phyloP scores from a whole-genome alignment of 2,113 vertebrate genomes.

The Corythoichthys haematopterus region DNA sequence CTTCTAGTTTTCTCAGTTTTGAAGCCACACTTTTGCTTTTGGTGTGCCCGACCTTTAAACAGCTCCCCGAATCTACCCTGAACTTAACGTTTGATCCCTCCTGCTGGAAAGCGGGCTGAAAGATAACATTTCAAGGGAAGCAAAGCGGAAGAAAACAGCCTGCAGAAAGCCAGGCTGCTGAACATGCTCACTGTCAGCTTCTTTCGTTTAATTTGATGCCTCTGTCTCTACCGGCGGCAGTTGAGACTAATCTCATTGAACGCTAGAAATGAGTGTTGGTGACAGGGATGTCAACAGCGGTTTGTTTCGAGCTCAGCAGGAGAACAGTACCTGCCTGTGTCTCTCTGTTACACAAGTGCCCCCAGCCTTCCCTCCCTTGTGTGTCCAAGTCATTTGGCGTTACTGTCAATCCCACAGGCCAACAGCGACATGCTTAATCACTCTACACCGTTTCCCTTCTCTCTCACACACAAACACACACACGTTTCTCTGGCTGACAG shows the following conservation, averaged over 20 bases:
- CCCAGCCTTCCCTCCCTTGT: conserved; percentile 46
- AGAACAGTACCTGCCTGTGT: conserved; percentile 73
- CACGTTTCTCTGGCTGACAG: conserved; percentile 43
- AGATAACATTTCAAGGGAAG: conserved; percentile 62
- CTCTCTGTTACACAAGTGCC: conserved; percentile 65
- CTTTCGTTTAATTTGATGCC: conserved; percentile 64
- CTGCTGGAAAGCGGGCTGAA: conserved; percentile 57
- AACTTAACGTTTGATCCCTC: conserved; percentile 62
- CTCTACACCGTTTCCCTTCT: conserved; percentile 35
- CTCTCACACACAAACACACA: conserved; percentile 18
- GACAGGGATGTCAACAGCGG: conserved; percentile 75
- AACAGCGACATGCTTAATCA: conserved; percentile 59
- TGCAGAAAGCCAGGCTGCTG: conserved; percentile 48
- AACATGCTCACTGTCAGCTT: conserved; percentile 71
- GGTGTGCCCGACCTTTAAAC: conserved; percentile 45
- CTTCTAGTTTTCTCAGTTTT: conserved; percentile 32
- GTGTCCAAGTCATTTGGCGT: conserved; percentile 56
- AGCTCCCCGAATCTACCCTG: conserved; percentile 43
- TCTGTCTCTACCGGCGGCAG: conserved; percentile 61
- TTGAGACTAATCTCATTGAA: conserved; percentile 68
- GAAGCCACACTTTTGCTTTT: conserved; percentile 35
- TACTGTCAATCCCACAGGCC: conserved; percentile 64
- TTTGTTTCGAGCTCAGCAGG: conserved; percentile 67
- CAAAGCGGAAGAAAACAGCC: conserved; percentile 64
- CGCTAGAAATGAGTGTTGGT: conserved; percentile 68